A percentile compares a stretch with the other conserved stretches of the same genome.
Evolutionary conservation across 1,140 invertebrate genomes (phyloP).

Genomic region (Rhizoglyphus robini): DNA sequence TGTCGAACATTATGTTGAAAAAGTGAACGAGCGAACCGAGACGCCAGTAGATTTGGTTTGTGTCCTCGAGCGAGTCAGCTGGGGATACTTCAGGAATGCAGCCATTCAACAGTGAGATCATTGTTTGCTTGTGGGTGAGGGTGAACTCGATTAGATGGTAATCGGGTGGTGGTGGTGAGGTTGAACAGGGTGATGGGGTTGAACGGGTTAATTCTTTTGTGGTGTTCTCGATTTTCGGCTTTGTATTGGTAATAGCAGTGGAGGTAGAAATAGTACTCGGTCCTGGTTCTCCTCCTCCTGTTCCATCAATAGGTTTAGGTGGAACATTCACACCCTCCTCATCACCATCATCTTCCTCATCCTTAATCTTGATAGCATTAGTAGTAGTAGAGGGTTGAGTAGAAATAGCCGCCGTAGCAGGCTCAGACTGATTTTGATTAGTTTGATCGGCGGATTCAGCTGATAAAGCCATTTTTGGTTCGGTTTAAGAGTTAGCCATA

Average conservation of each 20-base stretch:
- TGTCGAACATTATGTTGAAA: not conserved
- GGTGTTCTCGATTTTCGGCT: too few species aligned
- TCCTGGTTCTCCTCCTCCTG: not conserved
- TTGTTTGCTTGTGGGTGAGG: not conserved
- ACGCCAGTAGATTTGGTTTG: not conserved
- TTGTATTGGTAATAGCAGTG: too few species aligned
- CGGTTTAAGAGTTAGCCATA: too few species aligned
- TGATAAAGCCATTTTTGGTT: too few species aligned
- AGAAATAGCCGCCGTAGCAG: too few species aligned
- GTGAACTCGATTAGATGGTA: slow-evolving; percentile 2
- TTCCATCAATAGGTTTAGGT: not conserved
- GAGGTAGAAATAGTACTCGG: not conserved
- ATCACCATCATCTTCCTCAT: not conserved
- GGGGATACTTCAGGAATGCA: not conserved
- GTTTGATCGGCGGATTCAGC: too few species aligned
- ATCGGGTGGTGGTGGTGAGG: too few species aligned
- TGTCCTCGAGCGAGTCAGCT: not conserved
- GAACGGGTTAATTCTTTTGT: too few species aligned
- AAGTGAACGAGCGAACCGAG: not conserved
- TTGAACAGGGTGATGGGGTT: too few species aligned
- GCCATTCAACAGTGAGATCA: not conserved
- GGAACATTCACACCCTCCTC: not conserved
- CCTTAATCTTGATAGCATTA: too few species aligned
- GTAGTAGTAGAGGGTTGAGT: too few species aligned
- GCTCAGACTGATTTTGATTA: too few species aligned